Base-by-base conservation (phyloP, 2,888 invertebrate genomes). In the Invenusta paracnida region DNA sequence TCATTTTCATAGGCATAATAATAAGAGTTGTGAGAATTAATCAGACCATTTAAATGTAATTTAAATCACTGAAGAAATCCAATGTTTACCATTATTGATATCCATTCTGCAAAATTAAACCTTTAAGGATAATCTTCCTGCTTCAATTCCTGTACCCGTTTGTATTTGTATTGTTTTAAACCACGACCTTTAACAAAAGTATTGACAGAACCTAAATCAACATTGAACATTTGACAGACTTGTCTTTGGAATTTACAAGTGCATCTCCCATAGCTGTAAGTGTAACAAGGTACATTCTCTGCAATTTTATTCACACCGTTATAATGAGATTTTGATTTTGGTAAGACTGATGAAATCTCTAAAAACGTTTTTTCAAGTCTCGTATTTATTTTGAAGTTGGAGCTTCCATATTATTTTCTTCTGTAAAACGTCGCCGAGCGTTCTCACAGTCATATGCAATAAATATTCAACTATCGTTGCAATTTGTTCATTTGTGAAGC, bases 1-100 rank as follows among this genome's bases (percentile, higher is more conserved):
- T n/a, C 23, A 73, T 73, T 73, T 73, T 73, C 73, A 73, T 73
- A 13, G 73, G 73, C 73, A 73, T 73, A 73, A 73, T 73, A 73
- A 23, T 73, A 73, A 73, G 11, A 73, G 73, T 73, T 73, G 73
- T 73, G 73, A 17, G 17, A 48, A 17, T 48, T 48, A 48, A 48
- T 48, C 5, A 48, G 48, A 17, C 17, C 5, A 48, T 48, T 48
- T 48, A 48, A 48, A 48, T 48, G 48, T 48, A 48, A 48, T 5
- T 5, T 48, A 17, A 17, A 48, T 48, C 48, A 48, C 48, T 48
- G 48, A 48, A 48, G 5, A 48, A 5, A 48, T 48, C 48, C 48
- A 48, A 48, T 73, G 27, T 73, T 73, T 73, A 73, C 73, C 73
- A 25, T 5, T 73, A 73, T n/a, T 73, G 73, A 73, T 73, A 73